Conservation (phyloP, 1,140 invertebrate genomes). For the Drosophila melanica region DNA sequence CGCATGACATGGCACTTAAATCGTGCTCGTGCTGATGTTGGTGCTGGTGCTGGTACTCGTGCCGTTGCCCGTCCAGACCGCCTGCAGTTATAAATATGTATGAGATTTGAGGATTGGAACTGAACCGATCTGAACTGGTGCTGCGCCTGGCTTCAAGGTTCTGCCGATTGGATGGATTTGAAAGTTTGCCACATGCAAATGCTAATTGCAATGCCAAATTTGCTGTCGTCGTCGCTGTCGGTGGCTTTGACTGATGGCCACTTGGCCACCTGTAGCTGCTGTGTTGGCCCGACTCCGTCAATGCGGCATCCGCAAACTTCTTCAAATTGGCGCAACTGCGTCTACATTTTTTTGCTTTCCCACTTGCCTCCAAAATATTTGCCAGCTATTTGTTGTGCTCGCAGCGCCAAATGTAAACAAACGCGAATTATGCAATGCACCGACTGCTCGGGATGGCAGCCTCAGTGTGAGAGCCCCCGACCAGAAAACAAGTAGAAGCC, state of each 20-base stretch:
- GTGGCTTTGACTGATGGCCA: conserved; percentile 64
- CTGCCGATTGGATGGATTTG: conserved; percentile 52
- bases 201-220: conserved; percentile 57
- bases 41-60: background rate
- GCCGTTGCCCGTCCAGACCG: conserved; percentile 28
- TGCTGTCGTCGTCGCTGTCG: conserved; percentile 24
- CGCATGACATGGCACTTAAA: conserved; percentile 66
- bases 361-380: conserved; percentile 36
- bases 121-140: conserved; percentile 8
- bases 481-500: conserved; percentile 24
- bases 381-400: conserved; percentile 58
- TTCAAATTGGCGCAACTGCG: conserved; percentile 60
- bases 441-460: conserved; percentile 42
- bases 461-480: conserved; percentile 54
- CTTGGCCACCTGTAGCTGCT: conserved; percentile 13
- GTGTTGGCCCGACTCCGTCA: conserved; percentile 28
- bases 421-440: conserved; percentile 52
- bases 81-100: conserved; percentile 66
- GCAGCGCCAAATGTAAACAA: conserved; percentile 59
- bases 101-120: conserved; percentile 16
- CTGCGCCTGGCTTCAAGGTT: conserved; percentile 58
- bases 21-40: conserved; percentile 39
- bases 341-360: conserved; percentile 39
- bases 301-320: conserved; percentile 35
- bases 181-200: conserved; percentile 70